Percentiles rank a stretch among this genome's conserved stretches.
phyloP scores from a whole-genome alignment of 2,888 invertebrate genomes.

The Microctonus brassicae region DNA sequence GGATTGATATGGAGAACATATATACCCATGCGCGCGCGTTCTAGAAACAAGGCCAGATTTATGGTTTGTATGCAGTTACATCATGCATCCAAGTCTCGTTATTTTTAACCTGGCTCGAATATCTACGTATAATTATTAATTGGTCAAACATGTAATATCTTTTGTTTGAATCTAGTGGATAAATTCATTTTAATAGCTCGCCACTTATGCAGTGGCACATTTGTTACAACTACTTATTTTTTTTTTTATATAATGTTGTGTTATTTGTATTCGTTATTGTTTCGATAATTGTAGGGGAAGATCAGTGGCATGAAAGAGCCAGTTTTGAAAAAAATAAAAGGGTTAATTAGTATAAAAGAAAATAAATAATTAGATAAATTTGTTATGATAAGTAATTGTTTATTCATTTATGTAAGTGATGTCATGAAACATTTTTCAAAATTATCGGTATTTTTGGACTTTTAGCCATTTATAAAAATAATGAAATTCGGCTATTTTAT shows the following conservation, averaged over 20 bases:
- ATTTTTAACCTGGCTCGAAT: background rate
- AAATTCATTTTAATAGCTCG: background rate
- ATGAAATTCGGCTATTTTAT: no score
- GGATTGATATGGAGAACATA: constrained; percentile 3
- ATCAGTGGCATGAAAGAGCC: no score
- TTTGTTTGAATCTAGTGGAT: background rate
- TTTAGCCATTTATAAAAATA: no score
- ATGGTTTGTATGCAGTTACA: background rate
- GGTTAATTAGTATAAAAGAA: no score
- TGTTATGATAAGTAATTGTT: no score
- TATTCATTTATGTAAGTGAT: no score
- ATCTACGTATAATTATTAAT: background rate
- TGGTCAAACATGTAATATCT: constrained; percentile 1
- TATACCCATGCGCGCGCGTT: background rate
- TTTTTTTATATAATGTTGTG: no score
- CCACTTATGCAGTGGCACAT: background rate
- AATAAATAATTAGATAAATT: no score
- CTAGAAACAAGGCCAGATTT: background rate
- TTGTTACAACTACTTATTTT: background rate
- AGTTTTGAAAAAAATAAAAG: no score
- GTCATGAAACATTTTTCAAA: no score
- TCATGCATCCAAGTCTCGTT: background rate
- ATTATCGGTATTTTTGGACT: no score
- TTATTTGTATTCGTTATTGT: background rate
- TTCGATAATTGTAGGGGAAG: no score